Conservation (phyloP, 1,140 invertebrate species). For the Epicauta chinensis region DNA sequence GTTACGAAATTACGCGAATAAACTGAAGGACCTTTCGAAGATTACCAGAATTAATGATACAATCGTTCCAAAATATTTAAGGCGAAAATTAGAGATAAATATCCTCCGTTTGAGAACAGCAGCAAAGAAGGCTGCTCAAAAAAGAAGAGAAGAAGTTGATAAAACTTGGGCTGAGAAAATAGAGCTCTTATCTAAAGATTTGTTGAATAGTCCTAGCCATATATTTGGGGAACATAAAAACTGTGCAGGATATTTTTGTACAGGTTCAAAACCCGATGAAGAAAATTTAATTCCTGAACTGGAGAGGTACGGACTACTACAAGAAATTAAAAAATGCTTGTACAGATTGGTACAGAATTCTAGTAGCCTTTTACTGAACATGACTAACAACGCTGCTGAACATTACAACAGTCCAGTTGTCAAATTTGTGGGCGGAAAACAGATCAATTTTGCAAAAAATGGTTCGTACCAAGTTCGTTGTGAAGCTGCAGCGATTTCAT, state of each 20-base stretch:
- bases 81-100: too few species aligned
- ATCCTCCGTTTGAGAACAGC: constrained; percentile 12
- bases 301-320: constrained; percentile 14
- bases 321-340: constrained; percentile 9
- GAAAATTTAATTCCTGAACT: constrained; percentile 27
- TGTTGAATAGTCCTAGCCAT: constrained; percentile 34
- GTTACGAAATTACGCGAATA: constrained; percentile 30
- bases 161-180: constrained; percentile 12
- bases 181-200: constrained; percentile 14
- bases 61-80: constrained; percentile 7
- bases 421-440: constrained; percentile 41
- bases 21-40: constrained; percentile 18
- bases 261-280: constrained; percentile 17
- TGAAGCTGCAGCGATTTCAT: constrained; percentile 30
- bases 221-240: constrained; percentile 40
- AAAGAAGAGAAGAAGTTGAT: constrained; percentile 9
- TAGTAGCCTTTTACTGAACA: constrained; percentile 34
- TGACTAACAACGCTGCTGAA: constrained; percentile 43
- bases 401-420: constrained; percentile 35
- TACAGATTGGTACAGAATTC: constrained; percentile 16
- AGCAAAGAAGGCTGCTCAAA: constrained; percentile 6
- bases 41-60: background rate
- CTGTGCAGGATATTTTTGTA: constrained; percentile 30
- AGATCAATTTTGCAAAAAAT: constrained; percentile 31
- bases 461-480: constrained; percentile 33